phyloP scores from a whole-genome alignment of 2,888 invertebrate genomes.

The Tortrix viridana region DNA sequence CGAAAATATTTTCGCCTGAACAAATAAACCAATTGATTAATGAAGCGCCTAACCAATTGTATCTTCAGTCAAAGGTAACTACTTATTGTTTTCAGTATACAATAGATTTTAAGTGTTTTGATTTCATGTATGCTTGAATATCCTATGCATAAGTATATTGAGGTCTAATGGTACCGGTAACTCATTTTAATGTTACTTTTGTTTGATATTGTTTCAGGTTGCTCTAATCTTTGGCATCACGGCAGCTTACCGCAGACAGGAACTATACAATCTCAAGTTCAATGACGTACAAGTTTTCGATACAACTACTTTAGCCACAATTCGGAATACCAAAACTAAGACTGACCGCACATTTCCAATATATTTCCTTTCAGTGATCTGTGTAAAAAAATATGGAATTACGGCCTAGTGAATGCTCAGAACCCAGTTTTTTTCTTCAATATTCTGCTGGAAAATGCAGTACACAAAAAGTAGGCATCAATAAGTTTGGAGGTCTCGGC shows the following conservation, averaged over 20 bases:
- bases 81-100: conserved; percentile 2
- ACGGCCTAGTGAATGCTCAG: conserved; percentile 5
- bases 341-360: conserved; percentile 22
- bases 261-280: conserved; percentile 21
- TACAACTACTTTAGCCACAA: conserved; percentile 14
- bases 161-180: neutral
- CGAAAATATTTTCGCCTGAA: conserved; percentile 22
- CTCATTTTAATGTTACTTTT: neutral
- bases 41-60: conserved; percentile 25
- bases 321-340: conserved; percentile 22
- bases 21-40: conserved; percentile 31
- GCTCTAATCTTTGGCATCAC: conserved; percentile 32
- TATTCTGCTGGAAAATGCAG: conserved; percentile 15
- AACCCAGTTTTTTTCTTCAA: conserved; percentile 16
- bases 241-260: conserved; percentile 26
- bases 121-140: conserved; percentile 2
- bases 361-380: conserved; percentile 9
- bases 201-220: conserved; percentile 28
- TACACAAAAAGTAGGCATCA: conserved; percentile 18
- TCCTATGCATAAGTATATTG: neutral
- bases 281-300: conserved; percentile 26
- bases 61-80: conserved; percentile 33
- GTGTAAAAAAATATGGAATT: conserved; percentile 19
- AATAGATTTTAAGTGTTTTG: conserved; percentile 8
- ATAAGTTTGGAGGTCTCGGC: conserved; percentile 35